Evolutionary conservation across 1,140 invertebrate genomes (phyloP).

Genomic region (Helicoverpa armigera): DNA sequence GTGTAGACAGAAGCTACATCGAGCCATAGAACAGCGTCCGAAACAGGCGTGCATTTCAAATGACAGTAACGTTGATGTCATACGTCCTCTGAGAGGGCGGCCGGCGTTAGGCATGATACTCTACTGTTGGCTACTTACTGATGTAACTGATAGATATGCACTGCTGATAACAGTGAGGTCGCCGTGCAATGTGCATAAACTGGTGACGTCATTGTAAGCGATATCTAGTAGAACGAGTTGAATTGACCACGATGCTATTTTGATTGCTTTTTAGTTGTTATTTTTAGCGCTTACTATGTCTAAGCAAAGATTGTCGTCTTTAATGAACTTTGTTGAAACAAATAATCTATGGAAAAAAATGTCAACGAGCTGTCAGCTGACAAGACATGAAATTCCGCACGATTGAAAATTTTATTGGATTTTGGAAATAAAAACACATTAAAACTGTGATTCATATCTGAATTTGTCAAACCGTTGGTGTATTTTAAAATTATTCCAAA

Average conservation of each 20-base stretch:
- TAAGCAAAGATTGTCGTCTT: no score
- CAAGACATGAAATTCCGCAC: no score
- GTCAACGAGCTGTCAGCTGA: no score
- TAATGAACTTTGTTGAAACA: no score
- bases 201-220: not conserved
- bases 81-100: not conserved
- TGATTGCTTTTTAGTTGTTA: no score
- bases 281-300: no score
- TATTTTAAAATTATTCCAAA: no score
- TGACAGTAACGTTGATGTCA: not conserved
- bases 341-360: no score
- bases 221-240: not conserved
- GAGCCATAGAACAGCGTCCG: not conserved
- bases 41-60: not conserved
- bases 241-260: not conserved
- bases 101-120: slow-evolving; percentile 1
- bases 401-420: no score
- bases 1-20: not conserved
- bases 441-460: no score
- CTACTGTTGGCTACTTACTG: not conserved
- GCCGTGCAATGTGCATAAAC: slow-evolving; percentile 16
- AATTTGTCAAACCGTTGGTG: no score
- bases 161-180: slow-evolving; percentile 27
- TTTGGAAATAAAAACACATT: no score
- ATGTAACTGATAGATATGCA: slow-evolving; percentile 14